These are phyloP conservation scores for Scaptomyza hsui DNA, from an alignment of 1,140 invertebrate species.

Conservation along the genomic window DNA sequence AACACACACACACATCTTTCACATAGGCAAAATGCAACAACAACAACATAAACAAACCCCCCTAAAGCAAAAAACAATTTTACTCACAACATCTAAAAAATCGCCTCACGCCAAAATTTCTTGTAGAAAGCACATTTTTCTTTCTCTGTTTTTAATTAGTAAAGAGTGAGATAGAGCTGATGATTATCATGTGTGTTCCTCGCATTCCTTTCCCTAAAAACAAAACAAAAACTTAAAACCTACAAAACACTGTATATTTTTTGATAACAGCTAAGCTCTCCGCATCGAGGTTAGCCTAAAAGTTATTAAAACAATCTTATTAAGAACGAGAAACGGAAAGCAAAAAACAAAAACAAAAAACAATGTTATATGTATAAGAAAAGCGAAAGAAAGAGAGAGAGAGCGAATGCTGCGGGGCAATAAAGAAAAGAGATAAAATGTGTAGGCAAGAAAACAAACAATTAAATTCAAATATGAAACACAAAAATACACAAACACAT, in stretches of 20 bases:
- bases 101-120: constrained; percentile 25
- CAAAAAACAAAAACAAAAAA: constrained; percentile 23
- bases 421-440: constrained; percentile 24
- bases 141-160: constrained; percentile 38
- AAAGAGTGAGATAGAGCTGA: constrained; percentile 21
- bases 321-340: no score
- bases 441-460: constrained; percentile 23
- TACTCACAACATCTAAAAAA: constrained; percentile 12
- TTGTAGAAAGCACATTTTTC: constrained; percentile 32
- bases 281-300: constrained; percentile 51
- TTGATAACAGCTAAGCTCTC: constrained; percentile 52
- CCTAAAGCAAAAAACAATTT: constrained; percentile 18
- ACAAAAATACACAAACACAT: constrained; percentile 23
- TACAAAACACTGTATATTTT: constrained; percentile 71
- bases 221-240: constrained; percentile 33
- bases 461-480: constrained; percentile 34
- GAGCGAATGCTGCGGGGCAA: constrained; percentile 53
- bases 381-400: constrained; percentile 29
- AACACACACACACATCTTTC: constrained; percentile 1
- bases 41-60: constrained; percentile 3
- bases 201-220: constrained; percentile 50
- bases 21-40: constrained; percentile 29
- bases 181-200: constrained; percentile 50
- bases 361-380: constrained; percentile 68
- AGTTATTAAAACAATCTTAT: constrained; percentile 37